phyloP scores from a whole-genome alignment of 2,113 vertebrate species.

The Prunella himalayana region DNA sequence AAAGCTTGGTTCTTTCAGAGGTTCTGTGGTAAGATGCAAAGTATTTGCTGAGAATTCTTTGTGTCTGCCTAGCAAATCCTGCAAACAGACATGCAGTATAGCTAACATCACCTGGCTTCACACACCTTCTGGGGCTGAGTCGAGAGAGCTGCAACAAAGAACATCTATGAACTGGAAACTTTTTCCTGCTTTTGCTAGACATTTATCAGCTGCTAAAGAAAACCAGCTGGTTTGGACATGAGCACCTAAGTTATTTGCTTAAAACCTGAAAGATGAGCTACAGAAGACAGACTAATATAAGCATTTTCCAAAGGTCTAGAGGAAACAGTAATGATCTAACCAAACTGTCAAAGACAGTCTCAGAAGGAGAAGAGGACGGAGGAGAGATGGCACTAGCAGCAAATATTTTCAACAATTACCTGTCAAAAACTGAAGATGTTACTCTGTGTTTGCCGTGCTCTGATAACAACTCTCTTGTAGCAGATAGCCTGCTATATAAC shows the following conservation, averaged over 20 bases:
- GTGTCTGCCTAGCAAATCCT: not conserved
- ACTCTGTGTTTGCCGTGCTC: not conserved
- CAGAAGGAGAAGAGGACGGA: not conserved
- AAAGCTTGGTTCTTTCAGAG: not conserved
- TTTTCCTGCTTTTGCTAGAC: not conserved
- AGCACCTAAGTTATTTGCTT: not conserved
- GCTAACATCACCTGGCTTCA: not conserved
- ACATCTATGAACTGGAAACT: not conserved
- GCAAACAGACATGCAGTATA: accelerated
- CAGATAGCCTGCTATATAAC: not conserved
- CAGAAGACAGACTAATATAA: not conserved
- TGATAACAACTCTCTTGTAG: not conserved
- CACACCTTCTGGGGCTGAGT: not conserved
- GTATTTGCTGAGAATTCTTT: not conserved
- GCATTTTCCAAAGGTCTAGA: not conserved
- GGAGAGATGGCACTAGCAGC: not conserved
- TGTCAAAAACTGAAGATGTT: not conserved
- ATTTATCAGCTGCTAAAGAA: not conserved
- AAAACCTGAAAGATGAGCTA: not conserved
- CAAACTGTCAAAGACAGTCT: accelerated
- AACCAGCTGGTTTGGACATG: not conserved
- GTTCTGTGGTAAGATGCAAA: not conserved
- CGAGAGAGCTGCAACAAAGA: not conserved
- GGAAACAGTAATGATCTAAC: not conserved
- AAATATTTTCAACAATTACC: not conserved